Base-by-base conservation (phyloP, 2,888 invertebrate species). In the Eupeodes latifasciatus region DNA sequence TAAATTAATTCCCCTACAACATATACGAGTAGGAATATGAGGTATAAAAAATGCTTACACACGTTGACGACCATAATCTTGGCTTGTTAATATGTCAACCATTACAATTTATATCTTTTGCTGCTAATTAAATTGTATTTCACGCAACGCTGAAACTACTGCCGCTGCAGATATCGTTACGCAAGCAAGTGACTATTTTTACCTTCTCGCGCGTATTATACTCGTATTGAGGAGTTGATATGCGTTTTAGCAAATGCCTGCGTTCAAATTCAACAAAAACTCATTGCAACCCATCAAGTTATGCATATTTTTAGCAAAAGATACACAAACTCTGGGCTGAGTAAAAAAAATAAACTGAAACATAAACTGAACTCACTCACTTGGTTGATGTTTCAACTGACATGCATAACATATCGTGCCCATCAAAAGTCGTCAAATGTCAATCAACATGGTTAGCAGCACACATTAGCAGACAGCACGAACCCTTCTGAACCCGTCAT, bases 401-500 rank as follows among this genome's bases (percentile, higher is more conserved):
- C 88, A 85, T 88, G 88, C 88, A 88, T 88, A 88, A 88, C 88
- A 85, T 88, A 88, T 88, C 90, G 90, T 90, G 90, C 91, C 90
- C 91, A 91, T 91, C 90, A 90, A 90, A 90, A 90, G 90, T 91
- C 91, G 90, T 91, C 91, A 91, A 91, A 91, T 91, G 91, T 91
- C 91, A 91, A 91, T 91, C 91, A 91, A 90, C 90, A 90, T 85
- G 88, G 77, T 88, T 85, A 81, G 81, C 88, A 88, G 81, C 81
- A 85, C 81, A 84, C 81, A 84, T 78, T 88, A 85, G 72, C 81
- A 75, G 85, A 81, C 85, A 88, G 85, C 78, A 71, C 81, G 77
- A 61, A 85, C 85, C 87, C 87, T 85, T 81, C 81, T 88, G 78
- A 64, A 78, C 57, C 51, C 57, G 7, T 40, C 62, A 10, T 55